Percentiles rank a stretch among this genome's conserved stretches.
phyloP scores from a whole-genome alignment of 1,140 invertebrate species.

The Cryptotermes secundus region DNA sequence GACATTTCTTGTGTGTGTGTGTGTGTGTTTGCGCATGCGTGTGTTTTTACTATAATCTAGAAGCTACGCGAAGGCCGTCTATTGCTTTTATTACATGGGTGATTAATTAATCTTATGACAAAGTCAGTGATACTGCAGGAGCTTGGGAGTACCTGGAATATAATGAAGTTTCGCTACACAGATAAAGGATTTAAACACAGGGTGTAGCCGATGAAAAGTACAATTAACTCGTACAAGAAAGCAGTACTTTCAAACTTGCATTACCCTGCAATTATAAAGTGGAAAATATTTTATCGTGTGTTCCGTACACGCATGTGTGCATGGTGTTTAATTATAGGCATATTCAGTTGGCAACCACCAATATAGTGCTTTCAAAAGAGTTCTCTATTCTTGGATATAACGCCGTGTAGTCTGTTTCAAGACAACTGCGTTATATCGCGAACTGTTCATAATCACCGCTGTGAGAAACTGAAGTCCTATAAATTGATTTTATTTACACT shows the following conservation, averaged over 20 bases:
- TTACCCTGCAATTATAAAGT: not conserved
- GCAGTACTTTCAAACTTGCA: not conserved
- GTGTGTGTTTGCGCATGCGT: not conserved
- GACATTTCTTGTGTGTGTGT: not conserved
- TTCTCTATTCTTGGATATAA: too few relatives aligned
- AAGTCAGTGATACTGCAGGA: not conserved
- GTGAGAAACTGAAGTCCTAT: too few relatives aligned
- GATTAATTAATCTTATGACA: constrained; percentile 18
- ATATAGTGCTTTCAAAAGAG: too few relatives aligned
- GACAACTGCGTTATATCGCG: too few relatives aligned
- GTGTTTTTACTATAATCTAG: not conserved
- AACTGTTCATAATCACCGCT: too few relatives aligned
- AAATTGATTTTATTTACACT: too few relatives aligned
- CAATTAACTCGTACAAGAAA: not conserved
- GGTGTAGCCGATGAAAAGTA: not conserved
- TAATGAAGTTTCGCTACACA: constrained; percentile 5
- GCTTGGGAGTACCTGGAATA: not conserved
- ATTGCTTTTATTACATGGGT: not conserved
- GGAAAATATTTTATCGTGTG: not conserved
- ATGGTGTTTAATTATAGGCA: not conserved
- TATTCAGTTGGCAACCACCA: not conserved
- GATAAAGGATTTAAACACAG: not conserved
- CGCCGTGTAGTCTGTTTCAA: too few relatives aligned
- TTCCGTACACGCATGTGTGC: not conserved
- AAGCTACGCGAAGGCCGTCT: not conserved